phyloP scores from a whole-genome alignment of 2,888 invertebrate species.

The Sipha maydis region DNA sequence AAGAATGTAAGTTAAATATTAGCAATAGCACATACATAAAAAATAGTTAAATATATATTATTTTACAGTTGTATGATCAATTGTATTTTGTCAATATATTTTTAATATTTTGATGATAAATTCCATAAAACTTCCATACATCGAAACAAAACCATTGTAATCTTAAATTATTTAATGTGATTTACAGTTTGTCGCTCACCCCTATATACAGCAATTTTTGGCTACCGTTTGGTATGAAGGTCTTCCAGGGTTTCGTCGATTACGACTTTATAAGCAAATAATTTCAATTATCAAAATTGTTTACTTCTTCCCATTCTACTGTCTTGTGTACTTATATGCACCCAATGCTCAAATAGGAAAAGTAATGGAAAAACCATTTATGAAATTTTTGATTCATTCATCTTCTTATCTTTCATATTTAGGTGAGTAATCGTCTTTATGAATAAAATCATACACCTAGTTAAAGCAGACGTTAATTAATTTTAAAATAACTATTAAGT shows the following conservation, averaged over 20 bases:
- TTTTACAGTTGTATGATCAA: too few species aligned
- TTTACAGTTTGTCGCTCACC: conserved; percentile 88
- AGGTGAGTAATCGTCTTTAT: conserved; percentile 73
- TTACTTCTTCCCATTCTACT: conserved; percentile 87
- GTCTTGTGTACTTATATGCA: conserved; percentile 83
- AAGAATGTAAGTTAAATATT: conserved; percentile 77
- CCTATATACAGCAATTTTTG: conserved; percentile 91
- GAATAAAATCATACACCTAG: too few species aligned
- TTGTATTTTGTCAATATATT: not conserved
- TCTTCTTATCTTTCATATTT: conserved; percentile 94
- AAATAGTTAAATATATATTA: too few species aligned
- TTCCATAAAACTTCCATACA: not conserved
- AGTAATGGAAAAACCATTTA: conserved; percentile 91
- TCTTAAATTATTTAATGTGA: not conserved
- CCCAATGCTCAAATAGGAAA: conserved; percentile 84
- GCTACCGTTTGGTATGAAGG: conserved; percentile 96
- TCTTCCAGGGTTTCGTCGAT: conserved; percentile 88
- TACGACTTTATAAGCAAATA: conserved; percentile 71
- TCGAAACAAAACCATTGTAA: not conserved
- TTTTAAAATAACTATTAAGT: too few species aligned
- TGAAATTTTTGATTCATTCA: conserved; percentile 95
- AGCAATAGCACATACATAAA: not conserved
- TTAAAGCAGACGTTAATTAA: too few species aligned
- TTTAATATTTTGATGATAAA: not conserved
- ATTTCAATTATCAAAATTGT: conserved; percentile 80